These are phyloP conservation scores for Echinops telfairi DNA, from an alignment of 2,113 vertebrate species.

Conservation along the genomic window DNA sequence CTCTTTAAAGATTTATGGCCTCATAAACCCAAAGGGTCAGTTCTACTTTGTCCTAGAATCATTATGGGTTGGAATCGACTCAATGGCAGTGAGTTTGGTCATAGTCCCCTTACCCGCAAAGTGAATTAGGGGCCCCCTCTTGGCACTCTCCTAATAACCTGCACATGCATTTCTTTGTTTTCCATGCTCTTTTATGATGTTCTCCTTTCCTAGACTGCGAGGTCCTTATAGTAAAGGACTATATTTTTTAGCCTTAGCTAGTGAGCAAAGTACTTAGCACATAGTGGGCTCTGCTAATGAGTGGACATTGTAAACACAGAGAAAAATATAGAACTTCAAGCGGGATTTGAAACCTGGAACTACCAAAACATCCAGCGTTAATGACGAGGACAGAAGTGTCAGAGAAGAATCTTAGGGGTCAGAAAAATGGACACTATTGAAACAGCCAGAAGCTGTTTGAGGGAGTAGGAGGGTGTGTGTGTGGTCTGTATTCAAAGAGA, in stretches of 20 bases:
- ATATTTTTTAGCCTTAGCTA: slow-evolving; percentile 30
- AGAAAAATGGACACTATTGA: slow-evolving; percentile 52
- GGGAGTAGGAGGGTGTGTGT: no score
- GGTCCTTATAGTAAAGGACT: slow-evolving; percentile 10
- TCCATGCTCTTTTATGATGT: slow-evolving; percentile 12
- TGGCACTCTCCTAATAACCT: slow-evolving; percentile 17
- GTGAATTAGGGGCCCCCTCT: background rate
- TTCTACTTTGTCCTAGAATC: no score
- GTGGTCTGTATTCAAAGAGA: background rate
- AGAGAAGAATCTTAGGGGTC: background rate
- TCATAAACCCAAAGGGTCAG: no score
- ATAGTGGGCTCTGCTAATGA: background rate
- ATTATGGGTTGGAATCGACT: no score
- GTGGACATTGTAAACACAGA: background rate
- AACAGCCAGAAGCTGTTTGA: background rate
- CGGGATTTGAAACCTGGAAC: slow-evolving; percentile 1
- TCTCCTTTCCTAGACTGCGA: background rate
- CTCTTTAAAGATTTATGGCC: no score
- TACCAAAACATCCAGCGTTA: slow-evolving; percentile 10
- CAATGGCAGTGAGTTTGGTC: no score
- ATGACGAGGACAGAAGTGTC: background rate
- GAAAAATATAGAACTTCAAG: background rate
- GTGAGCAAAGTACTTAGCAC: background rate
- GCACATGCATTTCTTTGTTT: slow-evolving; percentile 48
- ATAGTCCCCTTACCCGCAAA: no score